Percentiles rank a stretch among this genome's conserved stretches.
Evolutionary conservation across 2,888 invertebrate species (phyloP).

Genomic region (Mythimna loreyi): DNA sequence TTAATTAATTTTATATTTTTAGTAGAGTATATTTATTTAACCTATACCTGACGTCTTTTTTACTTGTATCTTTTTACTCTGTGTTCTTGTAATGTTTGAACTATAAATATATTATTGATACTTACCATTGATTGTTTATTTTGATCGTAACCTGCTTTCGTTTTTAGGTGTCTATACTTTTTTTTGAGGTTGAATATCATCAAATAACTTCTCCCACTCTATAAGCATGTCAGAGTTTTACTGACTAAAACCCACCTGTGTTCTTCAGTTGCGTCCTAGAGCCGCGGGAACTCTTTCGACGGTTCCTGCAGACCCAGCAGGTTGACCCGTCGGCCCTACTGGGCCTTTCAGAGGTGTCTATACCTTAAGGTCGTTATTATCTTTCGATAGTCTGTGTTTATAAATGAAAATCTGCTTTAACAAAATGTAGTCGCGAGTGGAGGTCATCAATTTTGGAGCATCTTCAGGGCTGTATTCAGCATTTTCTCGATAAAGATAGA

Average conservation of each 20-base stretch:
- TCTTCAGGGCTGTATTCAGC: slow-evolving; percentile 56
- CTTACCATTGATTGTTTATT: slow-evolving; percentile 50
- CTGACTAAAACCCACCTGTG: too few relatives aligned
- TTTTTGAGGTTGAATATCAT: too few relatives aligned
- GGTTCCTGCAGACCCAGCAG: too few relatives aligned
- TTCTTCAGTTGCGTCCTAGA: too few relatives aligned
- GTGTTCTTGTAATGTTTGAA: slow-evolving; percentile 27
- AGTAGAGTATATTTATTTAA: slow-evolving; percentile 2
- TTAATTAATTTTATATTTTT: slow-evolving; percentile 14
- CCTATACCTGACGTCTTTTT: neutral
- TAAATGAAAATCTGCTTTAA: neutral
- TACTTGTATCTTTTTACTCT: slow-evolving; percentile 27
- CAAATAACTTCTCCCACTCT: too few relatives aligned
- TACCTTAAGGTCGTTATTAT: slow-evolving; percentile 7
- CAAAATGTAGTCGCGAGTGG: slow-evolving; percentile 21
- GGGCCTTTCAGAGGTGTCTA: too few relatives aligned
- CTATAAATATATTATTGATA: slow-evolving; percentile 51
- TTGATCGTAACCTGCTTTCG: slow-evolving; percentile 29
- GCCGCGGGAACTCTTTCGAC: too few relatives aligned
- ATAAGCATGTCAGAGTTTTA: too few relatives aligned
- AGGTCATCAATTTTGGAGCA: slow-evolving; percentile 45
- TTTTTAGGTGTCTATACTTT: slow-evolving; percentile 2
- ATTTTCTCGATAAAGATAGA: slow-evolving; percentile 54
- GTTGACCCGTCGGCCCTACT: too few relatives aligned
- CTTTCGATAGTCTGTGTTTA: slow-evolving; percentile 17